Percentiles rank a stretch among this genome's conserved stretches.
phyloP scores from a whole-genome alignment of 2,113 vertebrate species.

The Corvus moneduloides region DNA sequence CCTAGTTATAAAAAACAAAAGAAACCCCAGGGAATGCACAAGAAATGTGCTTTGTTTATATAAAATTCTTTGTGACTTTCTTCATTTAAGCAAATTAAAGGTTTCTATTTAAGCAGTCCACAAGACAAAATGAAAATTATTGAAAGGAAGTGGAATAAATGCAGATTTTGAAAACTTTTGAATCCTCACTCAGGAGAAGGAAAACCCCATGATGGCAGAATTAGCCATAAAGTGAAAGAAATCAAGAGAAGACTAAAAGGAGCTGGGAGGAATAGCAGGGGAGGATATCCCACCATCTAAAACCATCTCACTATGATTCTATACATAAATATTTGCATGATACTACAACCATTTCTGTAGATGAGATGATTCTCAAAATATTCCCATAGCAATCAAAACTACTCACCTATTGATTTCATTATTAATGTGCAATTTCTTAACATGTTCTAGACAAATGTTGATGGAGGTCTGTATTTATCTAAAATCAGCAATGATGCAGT shows the following conservation, averaged over 20 bases:
- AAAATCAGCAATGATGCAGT: not conserved
- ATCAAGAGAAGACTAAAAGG: not conserved
- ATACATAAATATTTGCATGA: not conserved
- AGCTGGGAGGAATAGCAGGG: not conserved
- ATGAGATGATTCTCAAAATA: not conserved
- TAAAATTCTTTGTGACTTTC: not conserved
- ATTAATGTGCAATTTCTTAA: not conserved
- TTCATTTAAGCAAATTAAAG: not conserved
- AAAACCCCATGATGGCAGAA: not conserved
- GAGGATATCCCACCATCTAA: not conserved
- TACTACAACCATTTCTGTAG: not conserved
- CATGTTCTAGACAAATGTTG: not conserved
- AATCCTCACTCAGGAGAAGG: not conserved
- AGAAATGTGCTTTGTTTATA: not conserved
- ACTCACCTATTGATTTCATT: not conserved
- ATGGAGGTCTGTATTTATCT: not conserved
- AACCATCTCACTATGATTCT: not conserved
- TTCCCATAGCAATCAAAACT: not conserved
- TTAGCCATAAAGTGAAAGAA: not conserved
- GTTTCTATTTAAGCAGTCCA: not conserved
- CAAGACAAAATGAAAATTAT: not conserved
- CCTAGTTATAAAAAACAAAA: not conserved
- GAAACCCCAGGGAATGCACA: not conserved
- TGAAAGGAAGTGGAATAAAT: not conserved
- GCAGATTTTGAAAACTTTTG: not conserved